These are phyloP conservation scores for Teleogryllus occipitalis DNA, from an alignment of 1,140 invertebrate species.

Conservation along the genomic window DNA sequence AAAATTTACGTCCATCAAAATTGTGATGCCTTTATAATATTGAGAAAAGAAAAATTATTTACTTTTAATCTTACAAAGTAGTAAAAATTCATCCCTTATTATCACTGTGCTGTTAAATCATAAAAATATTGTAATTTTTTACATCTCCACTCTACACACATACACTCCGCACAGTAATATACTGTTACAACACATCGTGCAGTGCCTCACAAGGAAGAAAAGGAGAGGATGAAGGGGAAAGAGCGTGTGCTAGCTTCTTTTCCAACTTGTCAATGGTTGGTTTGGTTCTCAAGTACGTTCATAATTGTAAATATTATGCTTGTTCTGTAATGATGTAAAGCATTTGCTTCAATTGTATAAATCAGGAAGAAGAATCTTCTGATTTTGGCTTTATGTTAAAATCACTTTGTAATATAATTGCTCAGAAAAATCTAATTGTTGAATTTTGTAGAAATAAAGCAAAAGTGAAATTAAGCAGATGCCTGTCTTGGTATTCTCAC, in stretches of 20 bases:
- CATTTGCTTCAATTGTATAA: neutral
- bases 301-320: neutral
- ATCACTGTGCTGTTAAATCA: neutral
- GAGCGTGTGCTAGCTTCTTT: neutral
- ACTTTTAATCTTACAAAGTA: neutral
- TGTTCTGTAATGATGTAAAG: neutral
- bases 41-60: neutral
- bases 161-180: conserved; percentile 1
- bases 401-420: too few relatives aligned
- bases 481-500: neutral
- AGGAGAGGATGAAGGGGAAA: neutral
- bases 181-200: neutral
- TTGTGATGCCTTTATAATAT: conserved; percentile 17
- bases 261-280: neutral
- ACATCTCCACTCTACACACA: neutral
- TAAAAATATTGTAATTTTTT: neutral
- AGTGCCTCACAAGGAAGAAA: neutral
- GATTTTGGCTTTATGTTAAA: too few relatives aligned
- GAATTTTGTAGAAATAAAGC: neutral
- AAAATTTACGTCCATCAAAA: conserved; percentile 20
- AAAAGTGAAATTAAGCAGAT: neutral
- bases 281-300: neutral
- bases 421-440: too few relatives aligned
- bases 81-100: neutral
- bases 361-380: neutral